Evolutionary conservation across 2,113 vertebrate genomes (phyloP).

Genomic region (Notothenia coriiceps): DNA sequence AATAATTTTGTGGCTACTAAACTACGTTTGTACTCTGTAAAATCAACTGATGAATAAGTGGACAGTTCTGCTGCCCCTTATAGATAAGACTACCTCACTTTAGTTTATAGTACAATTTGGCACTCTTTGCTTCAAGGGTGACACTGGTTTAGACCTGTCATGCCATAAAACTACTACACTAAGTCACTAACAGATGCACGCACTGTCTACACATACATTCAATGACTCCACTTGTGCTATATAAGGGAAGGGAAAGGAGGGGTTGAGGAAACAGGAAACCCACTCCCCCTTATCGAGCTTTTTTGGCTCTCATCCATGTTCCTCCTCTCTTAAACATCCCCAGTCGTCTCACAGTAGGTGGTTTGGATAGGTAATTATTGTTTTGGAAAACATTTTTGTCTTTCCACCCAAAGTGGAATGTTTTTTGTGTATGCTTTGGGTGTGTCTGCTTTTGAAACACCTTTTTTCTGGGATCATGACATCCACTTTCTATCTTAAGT

Average conservation of each 20-base stretch:
- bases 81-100: not conserved
- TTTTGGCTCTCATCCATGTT: constrained; percentile 38
- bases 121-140: not conserved
- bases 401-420: not conserved
- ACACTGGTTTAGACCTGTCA: constrained; percentile 15
- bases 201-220: constrained; percentile 31
- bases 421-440: constrained; percentile 9
- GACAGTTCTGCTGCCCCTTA: not conserved
- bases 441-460: not conserved
- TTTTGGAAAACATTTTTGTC: constrained; percentile 10
- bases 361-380: not conserved
- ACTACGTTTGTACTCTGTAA: not conserved
- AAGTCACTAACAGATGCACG: constrained; percentile 21
- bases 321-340: constrained; percentile 27
- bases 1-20: not conserved
- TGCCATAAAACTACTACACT: constrained; percentile 29
- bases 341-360: constrained; percentile 6
- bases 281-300: constrained; percentile 31
- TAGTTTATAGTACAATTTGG: constrained; percentile 5
- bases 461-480: constrained; percentile 16
- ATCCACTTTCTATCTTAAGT: constrained; percentile 31
- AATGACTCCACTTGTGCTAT: constrained; percentile 58
- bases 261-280: constrained; percentile 66
- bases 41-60: not conserved
- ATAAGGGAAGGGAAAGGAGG: constrained; percentile 11